These are phyloP conservation scores for Platycheirus rosarum DNA, from an alignment of 2,888 invertebrate species.

Conservation along the genomic window DNA sequence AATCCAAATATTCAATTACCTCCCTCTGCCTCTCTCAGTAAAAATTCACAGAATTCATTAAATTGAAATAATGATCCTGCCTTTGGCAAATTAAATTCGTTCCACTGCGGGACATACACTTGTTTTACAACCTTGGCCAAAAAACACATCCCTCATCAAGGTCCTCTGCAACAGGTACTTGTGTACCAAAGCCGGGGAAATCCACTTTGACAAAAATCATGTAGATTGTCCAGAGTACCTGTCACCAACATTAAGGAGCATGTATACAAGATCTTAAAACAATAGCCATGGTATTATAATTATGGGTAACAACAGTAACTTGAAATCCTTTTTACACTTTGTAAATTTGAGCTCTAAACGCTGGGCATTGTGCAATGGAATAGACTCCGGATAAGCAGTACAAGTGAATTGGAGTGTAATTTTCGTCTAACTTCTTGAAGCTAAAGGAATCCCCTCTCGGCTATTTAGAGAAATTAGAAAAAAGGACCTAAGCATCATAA, in stretches of 20 bases:
- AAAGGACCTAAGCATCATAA: constrained; percentile 4
- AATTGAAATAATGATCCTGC: constrained; percentile 69
- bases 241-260: constrained; percentile 11
- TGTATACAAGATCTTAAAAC: constrained; percentile 32
- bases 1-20: background rate
- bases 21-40: too few species aligned
- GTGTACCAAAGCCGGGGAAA: constrained; percentile 46
- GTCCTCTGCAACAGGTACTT: constrained; percentile 33
- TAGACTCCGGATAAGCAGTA: constrained; percentile 42
- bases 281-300: constrained; percentile 58
- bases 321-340: constrained; percentile 59
- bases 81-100: constrained; percentile 70
- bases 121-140: constrained; percentile 51
- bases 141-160: constrained; percentile 3
- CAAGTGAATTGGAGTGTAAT: constrained; percentile 47
- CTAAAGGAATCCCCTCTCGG: constrained; percentile 27
- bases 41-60: constrained; percentile 58
- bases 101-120: constrained; percentile 58
- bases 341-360: constrained; percentile 18
- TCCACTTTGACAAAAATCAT: constrained; percentile 46
- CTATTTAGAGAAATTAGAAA: constrained; percentile 9
- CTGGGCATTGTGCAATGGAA: constrained; percentile 42
- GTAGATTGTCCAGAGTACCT: constrained; percentile 31
- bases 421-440: constrained; percentile 23
- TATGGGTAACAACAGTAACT: constrained; percentile 50